Evolutionary conservation across 1,140 invertebrate genomes (phyloP).

Genomic region (Nasonia longicornis): DNA sequence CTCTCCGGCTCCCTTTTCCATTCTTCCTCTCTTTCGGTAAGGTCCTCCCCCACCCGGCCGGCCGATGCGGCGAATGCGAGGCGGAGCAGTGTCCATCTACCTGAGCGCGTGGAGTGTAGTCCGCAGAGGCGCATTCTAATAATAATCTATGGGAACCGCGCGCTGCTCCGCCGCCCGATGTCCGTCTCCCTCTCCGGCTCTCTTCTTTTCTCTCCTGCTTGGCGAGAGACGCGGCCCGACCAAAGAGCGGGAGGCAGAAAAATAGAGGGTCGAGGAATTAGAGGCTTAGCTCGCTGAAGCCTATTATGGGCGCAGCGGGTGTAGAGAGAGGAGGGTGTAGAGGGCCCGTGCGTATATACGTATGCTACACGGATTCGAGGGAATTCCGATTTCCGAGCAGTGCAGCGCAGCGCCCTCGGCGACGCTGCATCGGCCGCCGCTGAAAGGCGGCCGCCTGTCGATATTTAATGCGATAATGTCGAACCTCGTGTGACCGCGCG

Average conservation of each 20-base stretch:
- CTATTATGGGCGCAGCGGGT: slow-evolving; percentile 63
- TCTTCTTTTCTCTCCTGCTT: not conserved
- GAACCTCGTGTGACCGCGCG: slow-evolving; percentile 57
- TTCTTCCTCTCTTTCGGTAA: slow-evolving; percentile 49
- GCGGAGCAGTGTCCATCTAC: slow-evolving; percentile 65
- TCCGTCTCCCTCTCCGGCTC: not conserved
- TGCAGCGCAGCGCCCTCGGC: not conserved
- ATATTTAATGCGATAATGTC: slow-evolving; percentile 68
- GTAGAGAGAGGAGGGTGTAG: slow-evolving; percentile 38
- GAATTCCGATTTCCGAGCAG: slow-evolving; percentile 56
- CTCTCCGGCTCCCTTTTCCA: slow-evolving; percentile 50
- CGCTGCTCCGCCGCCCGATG: slow-evolving; percentile 29
- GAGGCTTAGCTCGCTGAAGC: slow-evolving; percentile 56
- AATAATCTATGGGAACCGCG: slow-evolving; percentile 67
- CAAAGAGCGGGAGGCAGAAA: slow-evolving; percentile 45
- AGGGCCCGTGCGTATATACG: slow-evolving; percentile 1
- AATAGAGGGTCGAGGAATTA: slow-evolving; percentile 54
- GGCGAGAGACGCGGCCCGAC: not conserved
- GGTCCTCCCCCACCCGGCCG: slow-evolving; percentile 43
- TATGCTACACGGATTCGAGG: slow-evolving; percentile 47
- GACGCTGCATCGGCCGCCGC: slow-evolving; percentile 45
- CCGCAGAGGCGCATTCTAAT: slow-evolving; percentile 65
- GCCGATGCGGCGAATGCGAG: slow-evolving; percentile 37
- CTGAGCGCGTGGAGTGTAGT: slow-evolving; percentile 55
- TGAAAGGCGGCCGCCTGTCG: slow-evolving; percentile 65